Evolutionary conservation across 37 sponge, comb jelly and placozoan species (phyloP), one percentile per base, ranked within the genome.

Genomic region (Beroe ovata): DNA sequence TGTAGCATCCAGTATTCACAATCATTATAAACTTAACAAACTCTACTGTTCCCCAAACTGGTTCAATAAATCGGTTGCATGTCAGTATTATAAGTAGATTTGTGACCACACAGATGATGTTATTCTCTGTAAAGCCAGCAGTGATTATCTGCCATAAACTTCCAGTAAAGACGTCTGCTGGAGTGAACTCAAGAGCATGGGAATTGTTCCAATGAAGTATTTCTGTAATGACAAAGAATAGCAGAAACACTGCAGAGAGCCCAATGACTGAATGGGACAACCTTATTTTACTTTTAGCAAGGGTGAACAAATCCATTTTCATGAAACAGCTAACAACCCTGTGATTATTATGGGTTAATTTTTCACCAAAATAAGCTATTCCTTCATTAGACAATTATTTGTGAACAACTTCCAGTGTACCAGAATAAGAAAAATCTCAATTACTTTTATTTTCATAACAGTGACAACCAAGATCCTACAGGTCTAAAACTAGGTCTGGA

Each of bases 21-120:
- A 77, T 21, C 84, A 77, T n/a, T 20, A 39, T 42, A 25, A 77
- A 77, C 47, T 77, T 77, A n/a, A 77, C 38, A 23, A 32, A 77
- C 84, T 77, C 84, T 14, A 77, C 8, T 8, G 54, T 42, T 30
- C 84, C 84, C 84, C 84, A 77, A 42, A 77, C 84, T 6, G 84
- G 84, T 23, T 77, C 84, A 42, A 77, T 21, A 41, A 77, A 77
- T 23, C 84, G 41, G 47, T 77, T 77, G 33, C 84, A 42, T 33
- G n/a, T 2, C 47, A 36, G 54, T 3, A 77, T 19, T 3, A 77
- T 20, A 28, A 1, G 16, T 23, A 77, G 0, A 16, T 42, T 42
- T 0, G 33, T 1, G 1, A 77, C 4, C 1, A 77, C 54, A 77
- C 54, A 39, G 18, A 77, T 42, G 0, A 40, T 1, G 25, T 39